Conservation (phyloP, 2,888 invertebrate genomes). For the Trachelus iudaicus region DNA sequence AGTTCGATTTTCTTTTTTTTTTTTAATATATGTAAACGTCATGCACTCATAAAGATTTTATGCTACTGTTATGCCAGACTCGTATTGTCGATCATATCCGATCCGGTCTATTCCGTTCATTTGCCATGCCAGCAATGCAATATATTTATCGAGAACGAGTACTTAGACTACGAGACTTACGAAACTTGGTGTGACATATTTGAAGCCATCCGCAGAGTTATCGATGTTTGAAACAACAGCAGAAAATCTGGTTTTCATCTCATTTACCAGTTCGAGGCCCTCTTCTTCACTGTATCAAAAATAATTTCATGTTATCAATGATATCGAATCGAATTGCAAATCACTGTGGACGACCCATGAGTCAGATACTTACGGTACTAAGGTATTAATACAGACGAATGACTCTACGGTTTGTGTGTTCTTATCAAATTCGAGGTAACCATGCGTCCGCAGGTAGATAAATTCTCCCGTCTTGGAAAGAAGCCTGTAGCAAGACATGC, state of each 20-base stretch:
- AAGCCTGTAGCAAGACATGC: constrained; percentile 87
- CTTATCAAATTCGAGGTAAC: constrained; percentile 85
- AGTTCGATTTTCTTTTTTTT: background rate
- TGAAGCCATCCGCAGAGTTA: constrained; percentile 18
- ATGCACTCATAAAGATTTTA: background rate
- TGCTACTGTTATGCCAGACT: background rate
- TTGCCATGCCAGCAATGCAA: background rate
- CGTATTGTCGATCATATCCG: background rate
- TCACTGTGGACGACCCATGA: background rate
- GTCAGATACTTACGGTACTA: constrained; percentile 68
- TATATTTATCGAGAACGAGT: background rate
- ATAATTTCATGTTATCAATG: constrained; percentile 7
- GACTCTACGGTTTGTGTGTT: constrained; percentile 82
- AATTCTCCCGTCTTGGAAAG: constrained; percentile 85
- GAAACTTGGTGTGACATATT: constrained; percentile 27
- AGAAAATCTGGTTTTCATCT: constrained; percentile 85
- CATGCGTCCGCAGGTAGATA: constrained; percentile 85
- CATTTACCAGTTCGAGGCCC: constrained; percentile 77
- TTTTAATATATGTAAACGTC: background rate
- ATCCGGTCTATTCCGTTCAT: background rate
- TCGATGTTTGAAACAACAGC: constrained; percentile 66
- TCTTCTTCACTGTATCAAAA: constrained; percentile 72
- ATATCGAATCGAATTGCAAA: background rate
- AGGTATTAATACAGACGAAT: constrained; percentile 87
- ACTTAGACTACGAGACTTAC: constrained; percentile 26